Evolutionary conservation across 2,888 invertebrate species (phyloP).

Genomic region (Belgica antarctica): DNA sequence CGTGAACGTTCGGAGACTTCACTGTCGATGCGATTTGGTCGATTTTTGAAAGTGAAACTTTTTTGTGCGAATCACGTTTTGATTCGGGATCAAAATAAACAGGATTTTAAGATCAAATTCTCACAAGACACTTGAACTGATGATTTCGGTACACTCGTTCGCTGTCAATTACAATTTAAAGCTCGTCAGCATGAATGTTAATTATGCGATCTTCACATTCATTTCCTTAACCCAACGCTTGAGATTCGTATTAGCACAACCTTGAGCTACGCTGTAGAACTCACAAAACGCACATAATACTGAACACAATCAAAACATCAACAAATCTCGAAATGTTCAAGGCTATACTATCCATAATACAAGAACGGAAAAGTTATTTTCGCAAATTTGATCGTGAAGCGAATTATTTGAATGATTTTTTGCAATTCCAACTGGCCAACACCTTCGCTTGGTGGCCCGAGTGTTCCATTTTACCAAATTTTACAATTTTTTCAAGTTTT

Average conservation of each 20-base stretch:
- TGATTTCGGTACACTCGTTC: no score
- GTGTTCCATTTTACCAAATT: not conserved
- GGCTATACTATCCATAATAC: not conserved
- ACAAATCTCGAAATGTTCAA: conserved; percentile 23
- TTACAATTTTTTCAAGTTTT: no score
- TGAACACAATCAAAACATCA: not conserved
- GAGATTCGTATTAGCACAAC: not conserved
- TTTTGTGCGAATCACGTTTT: no score
- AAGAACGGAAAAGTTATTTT: not conserved
- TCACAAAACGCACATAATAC: not conserved
- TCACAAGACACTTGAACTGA: no score
- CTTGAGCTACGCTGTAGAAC: conserved; percentile 10
- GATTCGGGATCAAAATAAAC: no score
- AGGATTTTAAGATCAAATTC: no score
- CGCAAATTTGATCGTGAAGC: not conserved
- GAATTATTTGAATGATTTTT: not conserved
- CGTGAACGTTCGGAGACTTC: not conserved
- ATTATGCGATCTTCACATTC: no score
- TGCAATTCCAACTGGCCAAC: not conserved
- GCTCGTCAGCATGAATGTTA: conserved; percentile 5
- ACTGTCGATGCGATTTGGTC: not conserved
- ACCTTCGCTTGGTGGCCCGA: not conserved
- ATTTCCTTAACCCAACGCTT: not conserved
- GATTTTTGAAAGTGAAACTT: not conserved
- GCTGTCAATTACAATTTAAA: no score